Evolutionary conservation across 2,888 invertebrate genomes (phyloP), one percentile per base, ranked within the genome.

Genomic region (Laspeyria flexula): DNA sequence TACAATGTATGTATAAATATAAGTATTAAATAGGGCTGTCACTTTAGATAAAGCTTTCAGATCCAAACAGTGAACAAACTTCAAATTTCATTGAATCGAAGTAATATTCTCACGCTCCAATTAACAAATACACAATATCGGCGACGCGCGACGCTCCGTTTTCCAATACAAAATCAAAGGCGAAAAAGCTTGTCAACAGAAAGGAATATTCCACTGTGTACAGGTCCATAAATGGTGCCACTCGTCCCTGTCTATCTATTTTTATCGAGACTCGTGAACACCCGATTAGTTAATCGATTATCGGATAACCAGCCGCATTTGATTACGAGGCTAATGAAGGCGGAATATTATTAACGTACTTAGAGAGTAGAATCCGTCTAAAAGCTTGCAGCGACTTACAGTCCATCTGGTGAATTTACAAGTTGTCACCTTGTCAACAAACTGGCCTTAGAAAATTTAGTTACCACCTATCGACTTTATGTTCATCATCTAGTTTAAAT

Each of bases 211-310:
- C 16, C 5, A 16, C 10, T 16, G 10, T 34, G 15, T 9, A 33
- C 15, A 37, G 21, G 46, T 54, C 15, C 25, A 53, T 45, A 43
- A 47, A 55, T 42, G 13, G 39, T 31, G 16, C 38, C 16, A 38
- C 33, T 30, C 40, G 6, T 10, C 48, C 53, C 37, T 18, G 29
- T 40, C 48, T 44, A 55, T 66, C 67, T 67, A 67, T 67, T 67
- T 67, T 67, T 70, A 70, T 63, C 60, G 50, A 39, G 40, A 42
- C 54, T 42, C 47, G 53, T 71, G 56, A 56, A 60, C 71, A 62
- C 57, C 62, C 69, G 62, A 69, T 69, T 71, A 69, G 62, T 56
- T 69, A 44, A 69, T 69, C 55, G 71, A 64, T 71, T 71, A 68
- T 55, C 18, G 53, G 47, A 25, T 6, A 33, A 10, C 39, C 33